These are phyloP conservation scores for Cephus rjabovi DNA, from an alignment of 2,888 invertebrate species.

Conservation along the genomic window DNA sequence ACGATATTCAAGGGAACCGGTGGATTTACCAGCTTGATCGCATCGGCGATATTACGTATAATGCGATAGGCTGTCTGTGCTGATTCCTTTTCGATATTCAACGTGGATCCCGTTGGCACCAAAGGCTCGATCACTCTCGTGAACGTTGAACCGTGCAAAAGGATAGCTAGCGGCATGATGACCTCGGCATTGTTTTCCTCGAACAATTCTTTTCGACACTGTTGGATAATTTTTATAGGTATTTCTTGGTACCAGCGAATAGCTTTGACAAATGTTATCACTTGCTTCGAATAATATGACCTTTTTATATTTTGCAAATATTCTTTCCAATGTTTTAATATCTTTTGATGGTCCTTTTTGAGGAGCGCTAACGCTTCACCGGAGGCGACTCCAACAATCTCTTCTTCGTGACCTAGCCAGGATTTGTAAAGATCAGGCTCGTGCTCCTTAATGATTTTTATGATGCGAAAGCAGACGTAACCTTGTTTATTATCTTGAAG, in stretches of 20 bases:
- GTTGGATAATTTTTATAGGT: conserved; percentile 43
- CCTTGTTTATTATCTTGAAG: not conserved
- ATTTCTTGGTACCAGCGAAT: conserved; percentile 53
- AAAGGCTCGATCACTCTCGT: conserved; percentile 38
- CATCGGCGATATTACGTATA: conserved; percentile 7
- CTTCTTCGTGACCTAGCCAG: conserved; percentile 8
- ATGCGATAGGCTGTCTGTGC: conserved; percentile 25
- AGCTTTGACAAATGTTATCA: conserved; percentile 36
- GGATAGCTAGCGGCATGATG: conserved; percentile 34
- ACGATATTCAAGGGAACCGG: conserved; percentile 47
- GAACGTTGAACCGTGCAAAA: conserved; percentile 38
- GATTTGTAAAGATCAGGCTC: conserved; percentile 32
- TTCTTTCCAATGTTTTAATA: conserved; percentile 30
- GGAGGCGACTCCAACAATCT: not conserved
- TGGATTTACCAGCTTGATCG: conserved; percentile 45
- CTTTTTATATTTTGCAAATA: conserved; percentile 24
- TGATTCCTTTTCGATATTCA: conserved; percentile 30
- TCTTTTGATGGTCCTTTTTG: conserved; percentile 17
- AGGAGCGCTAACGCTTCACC: conserved; percentile 17
- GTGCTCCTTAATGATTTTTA: not conserved
- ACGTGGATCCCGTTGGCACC: conserved; percentile 33
- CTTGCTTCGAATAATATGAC: not conserved
- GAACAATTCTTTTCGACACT: conserved; percentile 21
- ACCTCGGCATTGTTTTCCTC: conserved; percentile 10
- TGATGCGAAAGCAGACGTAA: not conserved